A percentile compares a stretch with the other conserved stretches of the same genome.
These are phyloP conservation scores for Anhinga anhinga DNA, from an alignment of 2,113 vertebrate genomes.

Conservation along the genomic window DNA sequence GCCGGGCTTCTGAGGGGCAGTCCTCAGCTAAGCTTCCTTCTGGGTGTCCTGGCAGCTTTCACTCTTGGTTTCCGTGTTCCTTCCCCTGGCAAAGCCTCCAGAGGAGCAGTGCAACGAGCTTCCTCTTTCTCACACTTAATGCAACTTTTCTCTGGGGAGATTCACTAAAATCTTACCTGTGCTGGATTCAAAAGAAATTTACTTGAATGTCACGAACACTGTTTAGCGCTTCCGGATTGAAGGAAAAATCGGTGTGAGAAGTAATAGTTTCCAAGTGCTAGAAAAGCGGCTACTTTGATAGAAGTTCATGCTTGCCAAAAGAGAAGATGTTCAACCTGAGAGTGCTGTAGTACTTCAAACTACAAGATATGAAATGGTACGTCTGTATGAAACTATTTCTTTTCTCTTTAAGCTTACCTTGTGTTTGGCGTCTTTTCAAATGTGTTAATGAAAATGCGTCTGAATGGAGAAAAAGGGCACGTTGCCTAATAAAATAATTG, in stretches of 20 bases:
- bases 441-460: not conserved
- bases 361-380: not conserved
- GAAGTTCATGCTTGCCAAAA: not conserved
- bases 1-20: not conserved
- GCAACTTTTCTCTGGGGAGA: no score
- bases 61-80: not conserved
- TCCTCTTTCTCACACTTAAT: not conserved
- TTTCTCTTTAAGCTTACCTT: not conserved
- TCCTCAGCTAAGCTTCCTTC: not conserved
- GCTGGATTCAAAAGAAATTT: not conserved
- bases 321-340: not conserved
- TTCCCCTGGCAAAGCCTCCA: not conserved
- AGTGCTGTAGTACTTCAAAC: not conserved
- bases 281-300: not conserved
- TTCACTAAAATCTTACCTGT: not conserved
- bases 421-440: not conserved
- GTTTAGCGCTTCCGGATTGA: not conserved
- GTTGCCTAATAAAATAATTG: not conserved
- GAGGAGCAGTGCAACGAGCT: not conserved
- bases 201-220: not conserved
- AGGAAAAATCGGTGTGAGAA: not conserved
- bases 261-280: not conserved
- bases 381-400: not conserved
- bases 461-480: accelerated
- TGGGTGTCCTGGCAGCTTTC: not conserved